These are phyloP conservation scores for Malacosoma neustria DNA, from an alignment of 2,888 invertebrate genomes.

Conservation along the genomic window DNA sequence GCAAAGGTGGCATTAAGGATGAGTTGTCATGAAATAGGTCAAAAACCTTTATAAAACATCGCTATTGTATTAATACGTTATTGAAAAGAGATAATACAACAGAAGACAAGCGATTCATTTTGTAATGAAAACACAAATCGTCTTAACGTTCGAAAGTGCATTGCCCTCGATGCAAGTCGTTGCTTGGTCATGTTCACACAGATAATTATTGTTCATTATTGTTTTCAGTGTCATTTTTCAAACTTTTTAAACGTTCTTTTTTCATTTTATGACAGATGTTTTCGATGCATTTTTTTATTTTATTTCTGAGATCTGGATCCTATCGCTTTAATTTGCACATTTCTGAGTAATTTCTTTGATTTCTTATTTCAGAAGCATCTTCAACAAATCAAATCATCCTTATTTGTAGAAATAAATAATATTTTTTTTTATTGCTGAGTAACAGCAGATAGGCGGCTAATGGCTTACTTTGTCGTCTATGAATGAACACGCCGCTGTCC, in stretches of 20 bases:
- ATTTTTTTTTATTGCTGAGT: neutral
- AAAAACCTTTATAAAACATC: constrained; percentile 27
- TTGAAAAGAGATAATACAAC: constrained; percentile 27
- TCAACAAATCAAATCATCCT: too few relatives aligned
- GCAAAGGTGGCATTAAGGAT: constrained; percentile 4
- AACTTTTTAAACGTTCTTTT: constrained; percentile 7
- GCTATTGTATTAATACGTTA: constrained; percentile 28
- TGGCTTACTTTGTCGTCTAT: neutral
- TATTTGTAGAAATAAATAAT: too few relatives aligned
- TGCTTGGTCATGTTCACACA: constrained; percentile 26
- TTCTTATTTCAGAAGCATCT: too few relatives aligned
- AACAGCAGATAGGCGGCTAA: neutral
- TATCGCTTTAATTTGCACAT: too few relatives aligned
- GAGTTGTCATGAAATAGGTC: constrained; percentile 16
- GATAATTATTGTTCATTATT: constrained; percentile 32
- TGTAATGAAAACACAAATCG: constrained; percentile 36
- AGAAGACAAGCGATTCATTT: constrained; percentile 37
- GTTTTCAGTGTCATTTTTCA: constrained; percentile 24
- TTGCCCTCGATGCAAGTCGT: constrained; percentile 35
- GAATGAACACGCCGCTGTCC: neutral
- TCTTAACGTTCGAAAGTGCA: constrained; percentile 40
- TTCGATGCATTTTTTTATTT: too few relatives aligned
- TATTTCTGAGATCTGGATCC: too few relatives aligned
- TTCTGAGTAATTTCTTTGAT: too few relatives aligned
- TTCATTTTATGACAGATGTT: too few relatives aligned